phyloP scores from a whole-genome alignment of 2,113 vertebrate genomes.

The Phasianus colchicus region DNA sequence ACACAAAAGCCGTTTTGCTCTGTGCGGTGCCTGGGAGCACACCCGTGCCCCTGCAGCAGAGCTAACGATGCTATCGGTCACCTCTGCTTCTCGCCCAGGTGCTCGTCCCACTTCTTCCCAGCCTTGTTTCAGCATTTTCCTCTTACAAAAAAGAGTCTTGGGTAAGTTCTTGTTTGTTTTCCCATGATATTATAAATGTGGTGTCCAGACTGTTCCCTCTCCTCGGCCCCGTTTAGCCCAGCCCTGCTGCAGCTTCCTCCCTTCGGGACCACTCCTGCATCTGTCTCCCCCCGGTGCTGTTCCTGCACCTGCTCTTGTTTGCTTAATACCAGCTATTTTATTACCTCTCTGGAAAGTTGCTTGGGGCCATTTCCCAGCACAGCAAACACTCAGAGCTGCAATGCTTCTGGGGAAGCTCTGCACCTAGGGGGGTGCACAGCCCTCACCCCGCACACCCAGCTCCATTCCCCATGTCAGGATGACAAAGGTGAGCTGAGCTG shows the following conservation, averaged over 20 bases:
- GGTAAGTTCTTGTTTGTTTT: background rate
- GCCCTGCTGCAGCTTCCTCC: background rate
- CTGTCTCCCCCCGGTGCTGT: background rate
- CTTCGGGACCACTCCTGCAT: background rate
- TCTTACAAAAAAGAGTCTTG: background rate
- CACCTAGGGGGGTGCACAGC: background rate
- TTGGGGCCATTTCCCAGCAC: background rate
- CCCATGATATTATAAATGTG: background rate
- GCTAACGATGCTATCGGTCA: accelerated
- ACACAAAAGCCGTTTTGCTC: background rate
- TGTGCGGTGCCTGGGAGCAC: accelerated
- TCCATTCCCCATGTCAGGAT: background rate
- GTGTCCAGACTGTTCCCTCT: background rate
- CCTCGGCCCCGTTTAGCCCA: background rate
- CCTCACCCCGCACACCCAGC: background rate
- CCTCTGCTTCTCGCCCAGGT: background rate
- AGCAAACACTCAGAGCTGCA: background rate
- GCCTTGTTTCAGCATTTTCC: background rate
- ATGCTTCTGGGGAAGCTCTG: background rate
- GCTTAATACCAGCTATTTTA: background rate
- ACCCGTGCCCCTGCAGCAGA: background rate
- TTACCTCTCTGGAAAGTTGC: constrained; percentile 12
- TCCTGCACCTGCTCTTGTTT: background rate
- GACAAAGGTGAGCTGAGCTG: constrained; percentile 1
- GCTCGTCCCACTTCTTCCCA: background rate